Evolutionary conservation across 2,113 vertebrate genomes (phyloP).

Genomic region (Lophius piscatorius): DNA sequence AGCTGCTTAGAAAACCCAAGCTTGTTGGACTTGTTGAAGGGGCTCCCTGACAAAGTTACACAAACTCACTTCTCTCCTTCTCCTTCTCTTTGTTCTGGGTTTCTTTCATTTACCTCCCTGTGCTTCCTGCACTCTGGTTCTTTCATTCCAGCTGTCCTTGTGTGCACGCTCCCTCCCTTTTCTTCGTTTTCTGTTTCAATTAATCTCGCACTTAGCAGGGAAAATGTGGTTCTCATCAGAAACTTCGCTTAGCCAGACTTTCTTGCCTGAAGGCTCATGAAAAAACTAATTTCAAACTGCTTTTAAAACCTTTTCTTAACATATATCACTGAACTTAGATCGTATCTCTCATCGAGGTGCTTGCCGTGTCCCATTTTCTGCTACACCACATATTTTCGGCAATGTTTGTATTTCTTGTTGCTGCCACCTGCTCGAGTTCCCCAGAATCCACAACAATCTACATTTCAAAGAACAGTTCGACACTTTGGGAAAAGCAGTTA

Average conservation of each 20-base stretch:
- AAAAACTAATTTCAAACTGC: conserved; percentile 31
- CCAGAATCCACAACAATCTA: too few species aligned
- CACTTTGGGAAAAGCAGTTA: too few species aligned
- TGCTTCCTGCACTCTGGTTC: conserved; percentile 20
- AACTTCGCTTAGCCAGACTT: conserved; percentile 37
- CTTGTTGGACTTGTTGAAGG: conserved; percentile 61
- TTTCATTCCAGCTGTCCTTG: conserved; percentile 19
- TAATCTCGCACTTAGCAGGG: conserved; percentile 21
- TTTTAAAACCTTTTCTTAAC: conserved; percentile 20
- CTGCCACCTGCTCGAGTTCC: too few species aligned
- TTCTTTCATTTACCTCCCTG: conserved; percentile 19
- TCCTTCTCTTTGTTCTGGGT: conserved; percentile 22
- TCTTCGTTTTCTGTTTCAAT: conserved; percentile 25
- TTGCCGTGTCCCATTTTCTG: background rate
- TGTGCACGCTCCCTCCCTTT: conserved; percentile 12
- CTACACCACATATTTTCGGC: too few species aligned
- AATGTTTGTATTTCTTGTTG: too few species aligned
- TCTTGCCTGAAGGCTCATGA: conserved; percentile 44
- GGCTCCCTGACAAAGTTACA: conserved; percentile 62
- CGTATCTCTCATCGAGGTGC: background rate
- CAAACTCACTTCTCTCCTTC: conserved; percentile 43
- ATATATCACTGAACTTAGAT: background rate
- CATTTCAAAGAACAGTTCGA: too few species aligned
- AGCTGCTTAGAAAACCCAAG: conserved; percentile 52
- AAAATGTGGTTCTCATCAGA: conserved; percentile 58